Base-by-base conservation (phyloP, 1,140 invertebrate species). In the Aphelenchoides besseyi region DNA sequence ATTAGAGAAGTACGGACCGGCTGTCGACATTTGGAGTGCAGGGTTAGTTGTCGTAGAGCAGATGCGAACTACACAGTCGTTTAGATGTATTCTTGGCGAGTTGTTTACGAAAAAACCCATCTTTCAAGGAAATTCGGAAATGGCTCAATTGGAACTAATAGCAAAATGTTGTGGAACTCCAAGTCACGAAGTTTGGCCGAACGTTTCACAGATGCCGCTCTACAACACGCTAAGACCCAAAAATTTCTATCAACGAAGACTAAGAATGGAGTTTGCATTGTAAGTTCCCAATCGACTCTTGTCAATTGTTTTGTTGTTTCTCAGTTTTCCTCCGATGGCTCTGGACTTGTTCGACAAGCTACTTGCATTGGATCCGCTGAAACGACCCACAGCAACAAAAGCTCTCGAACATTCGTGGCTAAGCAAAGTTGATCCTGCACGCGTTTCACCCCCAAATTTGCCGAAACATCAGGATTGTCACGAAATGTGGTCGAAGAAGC, bases 1-100 rank as follows among this genome's bases (percentile, higher is more conserved):
- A 2, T 95, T 98, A 86, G 96, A 98, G 86, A 89, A 94, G 66
- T 99, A 99, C 86, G 95, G 95, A 94, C 94, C 96, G 5, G 91
- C 95, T 0, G 95, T 99, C 77, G 97, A 99, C 87, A 92, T 99
- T 16, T 99, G 97, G 97, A 97, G 94, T 82, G 96, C 94, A 86
- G 97, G 96, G 88, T 89, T 82, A 74, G 85, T 81, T 18, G 1
- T 37, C 29, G n/a, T 16, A 18, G n/a, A n/a, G 33, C 12, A 12
- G 37, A 29, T 41, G 33, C 57, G 5, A 16, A 62, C 18, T 69
- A 67, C 66, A 23, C n/a, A n/a, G 30, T n/a, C 3, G 78, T 85
- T 73, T 78, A 89, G 88, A 29, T 99, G 97, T 85, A 99, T 99
- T 80, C 88, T 99, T 32, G 97, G 95, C 1, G 97, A 99, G 88